phyloP scores from a whole-genome alignment of 1,140 invertebrate species.

The Danaus melanippus region DNA sequence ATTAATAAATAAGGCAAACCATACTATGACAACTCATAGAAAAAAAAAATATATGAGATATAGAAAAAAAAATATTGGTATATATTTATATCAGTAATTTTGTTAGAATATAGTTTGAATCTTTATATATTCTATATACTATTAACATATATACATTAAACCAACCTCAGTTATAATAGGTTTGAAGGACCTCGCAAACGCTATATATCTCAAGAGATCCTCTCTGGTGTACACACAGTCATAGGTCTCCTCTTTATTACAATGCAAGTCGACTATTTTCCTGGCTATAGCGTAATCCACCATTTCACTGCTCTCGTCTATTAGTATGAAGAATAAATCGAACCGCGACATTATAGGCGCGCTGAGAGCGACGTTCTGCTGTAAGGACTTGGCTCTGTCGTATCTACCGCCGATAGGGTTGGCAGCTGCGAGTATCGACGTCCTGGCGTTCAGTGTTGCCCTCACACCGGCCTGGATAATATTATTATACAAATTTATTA shows the following conservation, averaged over 20 bases:
- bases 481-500: too few relatives aligned
- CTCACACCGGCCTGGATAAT: conserved; percentile 89
- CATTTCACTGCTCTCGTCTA: conserved; percentile 72
- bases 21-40: too few relatives aligned
- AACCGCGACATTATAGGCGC: conserved; percentile 99
- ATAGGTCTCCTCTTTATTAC: conserved; percentile 82
- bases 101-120: too few relatives aligned
- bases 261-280: conserved; percentile 96
- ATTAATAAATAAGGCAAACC: too few relatives aligned
- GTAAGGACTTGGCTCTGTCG: conserved; percentile 93
- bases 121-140: too few relatives aligned
- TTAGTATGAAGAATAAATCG: conserved; percentile 98
- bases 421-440: conserved; percentile 98
- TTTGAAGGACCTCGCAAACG: conserved; percentile 97
- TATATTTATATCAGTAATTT: too few relatives aligned
- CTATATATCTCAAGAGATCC: conserved; percentile 94
- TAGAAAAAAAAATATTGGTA: too few relatives aligned
- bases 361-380: conserved; percentile 94
- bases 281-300: conserved; percentile 97
- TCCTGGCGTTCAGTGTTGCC: conserved; percentile 97
- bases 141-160: neutral
- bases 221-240: conserved; percentile 87
- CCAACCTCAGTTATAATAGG: conserved; percentile 84
- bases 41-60: too few relatives aligned
- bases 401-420: conserved; percentile 98